A percentile compares a stretch with the other conserved stretches of the same genome.
phyloP scores from a whole-genome alignment of 2,888 invertebrate genomes.

The Nesidiocoris tenuis region DNA sequence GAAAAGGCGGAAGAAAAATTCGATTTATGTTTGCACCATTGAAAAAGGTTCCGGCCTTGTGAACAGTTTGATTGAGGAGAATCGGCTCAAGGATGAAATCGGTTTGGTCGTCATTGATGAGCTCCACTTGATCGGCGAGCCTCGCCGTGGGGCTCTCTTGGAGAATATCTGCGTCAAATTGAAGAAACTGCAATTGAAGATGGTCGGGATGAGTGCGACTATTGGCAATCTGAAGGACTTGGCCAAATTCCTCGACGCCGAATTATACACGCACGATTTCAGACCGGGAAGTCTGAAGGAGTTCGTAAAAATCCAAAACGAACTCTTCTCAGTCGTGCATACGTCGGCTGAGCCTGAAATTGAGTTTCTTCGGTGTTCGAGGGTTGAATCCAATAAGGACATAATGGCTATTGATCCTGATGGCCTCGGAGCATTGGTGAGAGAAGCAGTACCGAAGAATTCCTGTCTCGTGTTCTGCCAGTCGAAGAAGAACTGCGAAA shows the following conservation, averaged over 20 bases:
- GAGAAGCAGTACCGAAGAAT: slow-evolving; percentile 74
- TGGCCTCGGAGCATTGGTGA: slow-evolving; percentile 72
- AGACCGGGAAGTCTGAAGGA: slow-evolving; percentile 84
- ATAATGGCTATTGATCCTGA: slow-evolving; percentile 68
- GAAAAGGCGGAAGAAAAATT: slow-evolving; percentile 71
- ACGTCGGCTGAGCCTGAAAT: slow-evolving; percentile 38
- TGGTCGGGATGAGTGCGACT: slow-evolving; percentile 97
- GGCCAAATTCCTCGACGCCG: slow-evolving; percentile 75
- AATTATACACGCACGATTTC: slow-evolving; percentile 80
- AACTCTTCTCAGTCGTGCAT: slow-evolving; percentile 53
- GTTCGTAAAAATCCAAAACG: slow-evolving; percentile 74
- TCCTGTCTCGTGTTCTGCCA: slow-evolving; percentile 90
- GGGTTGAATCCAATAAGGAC: slow-evolving; percentile 17
- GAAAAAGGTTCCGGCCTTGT: slow-evolving; percentile 88
- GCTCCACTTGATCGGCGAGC: slow-evolving; percentile 88
- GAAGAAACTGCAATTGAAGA: slow-evolving; percentile 52
- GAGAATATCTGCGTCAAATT: slow-evolving; percentile 83
- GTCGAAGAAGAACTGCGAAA: slow-evolving; percentile 90
- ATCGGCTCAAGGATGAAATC: slow-evolving; percentile 68
- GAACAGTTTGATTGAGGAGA: slow-evolving; percentile 78
- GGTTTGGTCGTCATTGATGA: slow-evolving; percentile 88
- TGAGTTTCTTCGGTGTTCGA: not conserved
- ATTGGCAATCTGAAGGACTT: slow-evolving; percentile 86
- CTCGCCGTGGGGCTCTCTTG: slow-evolving; percentile 77
- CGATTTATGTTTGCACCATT: slow-evolving; percentile 88